Evolutionary conservation across 2,888 invertebrate species (phyloP).

Genomic region (Octodonta nipae): DNA sequence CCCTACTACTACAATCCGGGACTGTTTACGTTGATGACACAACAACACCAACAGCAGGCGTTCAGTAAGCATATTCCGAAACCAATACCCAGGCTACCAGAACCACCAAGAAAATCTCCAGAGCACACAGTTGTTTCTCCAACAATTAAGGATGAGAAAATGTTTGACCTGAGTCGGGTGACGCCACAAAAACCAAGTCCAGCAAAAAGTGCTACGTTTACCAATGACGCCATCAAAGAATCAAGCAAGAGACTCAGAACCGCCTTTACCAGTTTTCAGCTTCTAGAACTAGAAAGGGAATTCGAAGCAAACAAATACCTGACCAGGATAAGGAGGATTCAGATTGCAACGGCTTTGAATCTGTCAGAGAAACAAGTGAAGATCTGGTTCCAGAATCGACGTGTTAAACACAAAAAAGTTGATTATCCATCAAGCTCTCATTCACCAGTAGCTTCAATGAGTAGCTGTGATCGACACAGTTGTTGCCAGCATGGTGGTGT

Average conservation of each 20-base stretch:
- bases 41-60: slow-evolving; percentile 28
- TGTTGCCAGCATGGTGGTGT: no score
- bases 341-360: slow-evolving; percentile 78
- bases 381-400: slow-evolving; percentile 88
- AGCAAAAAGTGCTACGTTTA: slow-evolving; percentile 35
- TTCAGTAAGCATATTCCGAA: slow-evolving; percentile 7
- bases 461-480: no score
- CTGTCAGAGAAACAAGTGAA: slow-evolving; percentile 91
- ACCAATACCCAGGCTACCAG: slow-evolving; percentile 21
- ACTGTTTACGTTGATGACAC: slow-evolving; percentile 29
- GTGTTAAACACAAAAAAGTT: slow-evolving; percentile 88
- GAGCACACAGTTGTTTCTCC: not conserved
- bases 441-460: no score
- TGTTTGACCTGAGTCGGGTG: slow-evolving; percentile 36
- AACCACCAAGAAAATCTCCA: not conserved
- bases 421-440: no score
- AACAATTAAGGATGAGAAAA: no score
- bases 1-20: slow-evolving; percentile 52
- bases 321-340: slow-evolving; percentile 75
- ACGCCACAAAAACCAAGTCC: slow-evolving; percentile 44
- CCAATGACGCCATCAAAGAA: slow-evolving; percentile 39
- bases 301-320: slow-evolving; percentile 84
- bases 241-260: slow-evolving; percentile 82
- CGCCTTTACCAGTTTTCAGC: slow-evolving; percentile 82
- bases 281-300: slow-evolving; percentile 76